These are phyloP conservation scores for Zaprionus bogoriensis DNA, from an alignment of 2,888 invertebrate genomes.

Conservation along the genomic window DNA sequence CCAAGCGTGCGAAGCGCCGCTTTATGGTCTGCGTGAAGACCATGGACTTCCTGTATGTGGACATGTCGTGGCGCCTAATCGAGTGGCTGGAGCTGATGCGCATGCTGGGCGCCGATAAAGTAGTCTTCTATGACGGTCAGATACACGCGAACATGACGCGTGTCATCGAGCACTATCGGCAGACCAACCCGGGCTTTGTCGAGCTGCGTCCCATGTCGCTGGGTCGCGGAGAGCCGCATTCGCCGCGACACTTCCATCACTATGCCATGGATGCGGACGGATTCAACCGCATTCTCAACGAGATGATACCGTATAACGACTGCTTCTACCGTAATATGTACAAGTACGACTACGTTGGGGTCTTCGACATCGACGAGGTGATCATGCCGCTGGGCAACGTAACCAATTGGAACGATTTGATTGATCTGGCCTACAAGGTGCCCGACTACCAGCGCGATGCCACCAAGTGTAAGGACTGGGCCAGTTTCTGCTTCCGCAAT, in stretches of 20 bases:
- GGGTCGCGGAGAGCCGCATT: constrained; percentile 93
- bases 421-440: constrained; percentile 85
- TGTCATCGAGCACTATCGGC: constrained; percentile 86
- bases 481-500: constrained; percentile 92
- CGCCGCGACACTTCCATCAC: constrained; percentile 92
- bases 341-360: constrained; percentile 92
- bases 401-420: constrained; percentile 88
- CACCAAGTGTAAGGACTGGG: constrained; percentile 42
- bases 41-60: constrained; percentile 94
- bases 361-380: constrained; percentile 96
- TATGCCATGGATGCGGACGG: constrained; percentile 92
- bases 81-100: constrained; percentile 96
- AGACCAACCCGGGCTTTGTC: constrained; percentile 84
- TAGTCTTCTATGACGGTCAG: constrained; percentile 93
- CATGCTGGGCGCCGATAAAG: constrained; percentile 93
- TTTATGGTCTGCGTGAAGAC: constrained; percentile 83
- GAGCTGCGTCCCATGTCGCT: constrained; percentile 90
- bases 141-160: constrained; percentile 95
- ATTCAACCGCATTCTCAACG: constrained; percentile 95
- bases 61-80: constrained; percentile 92
- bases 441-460: constrained; percentile 84
- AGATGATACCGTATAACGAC: constrained; percentile 97
- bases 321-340: constrained; percentile 96
- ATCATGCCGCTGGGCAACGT: constrained; percentile 91
- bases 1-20: not conserved